Conservation (phyloP, 2,888 invertebrate genomes). For the Caenorhabditis zanzibari region DNA sequence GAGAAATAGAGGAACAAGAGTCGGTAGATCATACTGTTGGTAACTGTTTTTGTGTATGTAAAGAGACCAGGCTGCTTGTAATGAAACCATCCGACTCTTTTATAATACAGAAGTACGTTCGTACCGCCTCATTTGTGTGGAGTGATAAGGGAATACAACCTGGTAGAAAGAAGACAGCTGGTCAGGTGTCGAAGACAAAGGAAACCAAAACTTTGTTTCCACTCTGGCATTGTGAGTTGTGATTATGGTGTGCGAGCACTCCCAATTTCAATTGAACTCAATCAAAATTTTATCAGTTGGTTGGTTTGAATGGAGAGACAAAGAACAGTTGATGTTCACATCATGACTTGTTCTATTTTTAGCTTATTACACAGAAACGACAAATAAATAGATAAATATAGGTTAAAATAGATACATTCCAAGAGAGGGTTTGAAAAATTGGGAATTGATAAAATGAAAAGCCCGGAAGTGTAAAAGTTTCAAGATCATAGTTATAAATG, state of each 20-base stretch:
- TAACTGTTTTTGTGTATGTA: slow-evolving; percentile 9
- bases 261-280: slow-evolving; percentile 1
- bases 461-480: slow-evolving; percentile 17
- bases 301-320: slow-evolving; percentile 12
- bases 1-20: slow-evolving; percentile 45
- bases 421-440: neutral
- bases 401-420: slow-evolving; percentile 28
- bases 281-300: slow-evolving; percentile 28
- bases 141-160: neutral
- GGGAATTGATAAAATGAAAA: neutral
- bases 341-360: slow-evolving; percentile 32
- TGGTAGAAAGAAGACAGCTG: slow-evolving; percentile 31
- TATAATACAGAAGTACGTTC: slow-evolving; percentile 28
- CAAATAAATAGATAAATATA: slow-evolving; percentile 17
- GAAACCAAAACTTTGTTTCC: slow-evolving; percentile 14
- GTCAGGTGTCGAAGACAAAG: slow-evolving; percentile 28
- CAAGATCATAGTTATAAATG: slow-evolving; percentile 21
- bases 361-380: slow-evolving; percentile 20
- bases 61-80: slow-evolving; percentile 21
- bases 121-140: slow-evolving; percentile 22
- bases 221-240: slow-evolving; percentile 14
- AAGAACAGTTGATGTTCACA: slow-evolving; percentile 18
- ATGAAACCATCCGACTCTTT: slow-evolving; percentile 15
- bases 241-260: slow-evolving; percentile 26
- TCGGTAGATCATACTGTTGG: slow-evolving; percentile 33